These are phyloP conservation scores for Nyctereutes procyonoides DNA, from an alignment of 2,113 vertebrate genomes.

Conservation along the genomic window DNA sequence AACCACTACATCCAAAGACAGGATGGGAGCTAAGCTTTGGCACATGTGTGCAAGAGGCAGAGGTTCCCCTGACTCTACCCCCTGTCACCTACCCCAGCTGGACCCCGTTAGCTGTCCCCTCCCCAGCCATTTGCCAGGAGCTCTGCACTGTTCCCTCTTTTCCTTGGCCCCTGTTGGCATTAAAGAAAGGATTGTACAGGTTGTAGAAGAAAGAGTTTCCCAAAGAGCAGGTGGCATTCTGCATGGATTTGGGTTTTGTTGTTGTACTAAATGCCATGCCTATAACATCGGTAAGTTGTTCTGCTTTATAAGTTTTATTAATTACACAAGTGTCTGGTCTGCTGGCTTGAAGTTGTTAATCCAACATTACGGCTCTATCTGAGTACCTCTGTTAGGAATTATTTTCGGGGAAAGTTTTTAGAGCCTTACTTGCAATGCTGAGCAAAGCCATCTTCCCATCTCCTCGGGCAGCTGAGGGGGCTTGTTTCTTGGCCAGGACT, in stretches of 20 bases:
- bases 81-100: neutral
- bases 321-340: conserved; percentile 75
- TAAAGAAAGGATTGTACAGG: neutral
- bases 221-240: conserved; percentile 31
- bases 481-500: neutral
- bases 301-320: conserved; percentile 78
- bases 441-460: conserved; percentile 30
- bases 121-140: neutral
- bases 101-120: neutral
- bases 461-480: neutral
- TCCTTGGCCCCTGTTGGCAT: neutral
- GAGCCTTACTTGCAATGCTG: conserved; percentile 11
- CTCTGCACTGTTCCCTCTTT: neutral
- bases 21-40: neutral
- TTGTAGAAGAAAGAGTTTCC: conserved; percentile 28
- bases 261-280: conserved; percentile 17
- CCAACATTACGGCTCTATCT: conserved; percentile 64
- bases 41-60: neutral
- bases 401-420: conserved; percentile 63
- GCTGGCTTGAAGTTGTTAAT: conserved; percentile 68
- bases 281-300: conserved; percentile 74
- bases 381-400: conserved; percentile 61
- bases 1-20: neutral
- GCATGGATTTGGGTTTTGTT: conserved; percentile 64
- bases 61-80: neutral